Conservation (phyloP, 2,797 vertebrate species). For the Pyrocephalus nanus region DNA sequence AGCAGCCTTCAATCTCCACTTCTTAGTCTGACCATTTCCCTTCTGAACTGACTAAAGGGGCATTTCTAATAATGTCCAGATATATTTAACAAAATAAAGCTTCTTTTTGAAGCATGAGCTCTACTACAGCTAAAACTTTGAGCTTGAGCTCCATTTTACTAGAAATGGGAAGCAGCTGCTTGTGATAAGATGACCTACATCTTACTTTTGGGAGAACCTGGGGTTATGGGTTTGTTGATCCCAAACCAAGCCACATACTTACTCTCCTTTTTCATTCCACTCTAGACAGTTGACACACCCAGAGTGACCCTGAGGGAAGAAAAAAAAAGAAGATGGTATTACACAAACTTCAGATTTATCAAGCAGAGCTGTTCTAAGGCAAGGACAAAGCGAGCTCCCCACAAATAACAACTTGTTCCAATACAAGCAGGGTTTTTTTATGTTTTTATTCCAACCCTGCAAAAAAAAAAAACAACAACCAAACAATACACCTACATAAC, state of each 20-base stretch:
- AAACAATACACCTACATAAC: neutral
- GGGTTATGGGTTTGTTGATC: neutral
- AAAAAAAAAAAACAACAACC: neutral
- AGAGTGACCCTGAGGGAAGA: slow-evolving; percentile 88
- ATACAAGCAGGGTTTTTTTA: neutral
- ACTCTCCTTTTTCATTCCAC: slow-evolving; percentile 99
- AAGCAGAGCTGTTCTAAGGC: neutral
- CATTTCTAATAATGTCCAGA: slow-evolving; percentile 30
- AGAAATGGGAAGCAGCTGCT: neutral
- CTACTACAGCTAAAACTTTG: neutral
- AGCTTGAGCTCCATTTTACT: neutral
- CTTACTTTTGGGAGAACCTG: neutral
- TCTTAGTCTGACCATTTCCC: slow-evolving; percentile 33
- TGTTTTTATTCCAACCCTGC: neutral
- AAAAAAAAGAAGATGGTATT: neutral
- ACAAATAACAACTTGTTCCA: neutral
- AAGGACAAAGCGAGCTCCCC: neutral
- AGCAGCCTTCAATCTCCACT: slow-evolving; percentile 31
- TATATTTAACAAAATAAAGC: slow-evolving; percentile 41
- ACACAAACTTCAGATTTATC: slow-evolving; percentile 29
- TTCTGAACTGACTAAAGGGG: slow-evolving; percentile 12
- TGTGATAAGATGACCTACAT: neutral
- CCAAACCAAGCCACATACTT: slow-evolving; percentile 74
- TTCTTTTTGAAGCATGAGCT: neutral
- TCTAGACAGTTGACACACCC: slow-evolving; percentile 99